Evolutionary conservation across 1,140 invertebrate genomes (phyloP), one percentile per base, ranked within the genome.

Genomic region (Calosoma granatense): DNA sequence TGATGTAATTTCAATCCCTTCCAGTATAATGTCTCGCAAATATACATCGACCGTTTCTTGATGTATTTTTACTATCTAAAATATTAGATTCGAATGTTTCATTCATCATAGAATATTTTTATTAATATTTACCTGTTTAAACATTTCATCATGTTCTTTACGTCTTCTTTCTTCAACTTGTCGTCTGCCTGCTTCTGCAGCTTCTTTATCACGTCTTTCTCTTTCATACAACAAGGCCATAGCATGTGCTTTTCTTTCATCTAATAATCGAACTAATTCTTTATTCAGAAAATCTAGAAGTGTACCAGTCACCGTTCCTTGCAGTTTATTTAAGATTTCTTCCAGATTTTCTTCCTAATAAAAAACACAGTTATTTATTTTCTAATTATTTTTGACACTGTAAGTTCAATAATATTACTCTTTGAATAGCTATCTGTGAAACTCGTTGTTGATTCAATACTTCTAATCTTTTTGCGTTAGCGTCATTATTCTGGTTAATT

Each of bases 61-160:
- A 63, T 85, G 77, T 2, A 81, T 67, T 59, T 70, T 69, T 1
- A 66, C 62, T 19, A 66, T 58, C 58, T 62, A 51, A 1, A 15
- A 30, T 0, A 14, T 14, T 19, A 55, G 39, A 15, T 20, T 12
- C 20, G 1, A 51, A n/a, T 51, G 6, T 51, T 51, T 19, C 19
- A 51, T 6, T 51, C 43, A 51, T 15, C 4, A 51, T 51, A 20
- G 14, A 9, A 14, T 51, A 51, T 20, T 51, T 51, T 20, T 17
- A 14, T 6, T 15, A 51, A 51, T 14, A 51, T n/a, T 21, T 20
- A 80, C 82, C 75, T 87, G 81, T 65, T 81, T 83, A 65, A 87
- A 89, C 65, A 88, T 83, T 72, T 88, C 85, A 63, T 90, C 85
- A 53, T 87, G 81, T 70, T 88, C 84, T 55, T 77, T 68, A 39